Evolutionary conservation across 2,113 vertebrate species (phyloP), one percentile per base, ranked within the genome.

Genomic region (Scalopus aquaticus): DNA sequence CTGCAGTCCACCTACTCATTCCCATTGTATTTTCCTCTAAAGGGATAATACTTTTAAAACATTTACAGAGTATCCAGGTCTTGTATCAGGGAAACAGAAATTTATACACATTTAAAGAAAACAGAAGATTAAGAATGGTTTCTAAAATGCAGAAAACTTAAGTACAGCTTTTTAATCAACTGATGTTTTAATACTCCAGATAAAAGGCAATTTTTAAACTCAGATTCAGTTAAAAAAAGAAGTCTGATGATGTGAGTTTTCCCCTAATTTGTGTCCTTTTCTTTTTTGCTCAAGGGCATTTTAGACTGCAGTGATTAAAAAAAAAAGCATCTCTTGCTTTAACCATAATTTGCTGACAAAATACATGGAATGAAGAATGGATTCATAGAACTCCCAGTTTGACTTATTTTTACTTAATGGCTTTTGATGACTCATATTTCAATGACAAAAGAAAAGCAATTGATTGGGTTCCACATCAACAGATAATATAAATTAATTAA

Each of bases 391-490:
- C 67, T 95, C 84, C 9, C 56, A 1, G 76, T 83, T 96, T 85
- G 88, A 2, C 73, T 96, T 74, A 90, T 13, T 95, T 85, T 95
- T 70, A 90, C 10, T 95, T 88, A 44, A 78, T 82, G 17, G 51
- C 22, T 90, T 42, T 64, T 49, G n/a, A 65, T 88, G 28, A 91
- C 9, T 95, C 85, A 88, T 54, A 91, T 74, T 94, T 88, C 70
- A 90, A 15, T 83, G 46, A 95, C 64, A 95, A 89, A 77, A 94
- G 87, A 95, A 96, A 81, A 94, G 35, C 51, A 60, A 83, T 3
- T 86, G 37, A 65, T 87, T 92, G 49, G 39, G 16, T 60, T 82
- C 46, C n/a, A 79, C 24, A 76, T 60, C 44, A 86, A 90, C 13
- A 96, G 49, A 92, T 81, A 93, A 74, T 32, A 70, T 51, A 82